Conservation (phyloP, 2,888 invertebrate genomes). For the Napeogenes inachia region DNA sequence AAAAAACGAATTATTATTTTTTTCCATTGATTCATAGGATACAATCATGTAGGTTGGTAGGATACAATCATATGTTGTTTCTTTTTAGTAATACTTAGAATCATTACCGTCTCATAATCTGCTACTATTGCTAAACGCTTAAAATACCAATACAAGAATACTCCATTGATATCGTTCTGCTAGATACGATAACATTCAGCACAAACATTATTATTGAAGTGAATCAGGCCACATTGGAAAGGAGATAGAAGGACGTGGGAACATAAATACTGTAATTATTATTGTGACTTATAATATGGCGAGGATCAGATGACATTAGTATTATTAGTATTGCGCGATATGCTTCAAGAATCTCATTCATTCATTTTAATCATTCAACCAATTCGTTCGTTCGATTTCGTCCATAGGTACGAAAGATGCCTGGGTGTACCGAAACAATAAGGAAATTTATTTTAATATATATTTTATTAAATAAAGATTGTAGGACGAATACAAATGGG, state of each 20-base stretch:
- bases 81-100: too few relatives aligned
- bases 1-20: too few relatives aligned
- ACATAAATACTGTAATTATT: conserved; percentile 31
- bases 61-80: not conserved
- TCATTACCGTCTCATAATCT: not conserved
- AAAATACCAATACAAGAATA: conserved; percentile 7
- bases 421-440: too few relatives aligned
- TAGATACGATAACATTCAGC: conserved; percentile 27
- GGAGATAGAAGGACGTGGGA: conserved; percentile 51
- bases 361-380: not conserved
- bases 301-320: conserved; percentile 45
- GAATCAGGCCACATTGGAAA: conserved; percentile 46
- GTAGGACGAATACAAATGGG: too few relatives aligned
- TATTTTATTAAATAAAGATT: too few relatives aligned
- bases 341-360: conserved; percentile 43
- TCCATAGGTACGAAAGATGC: too few relatives aligned
- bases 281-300: conserved; percentile 20
- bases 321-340: conserved; percentile 41
- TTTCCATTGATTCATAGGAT: too few relatives aligned
- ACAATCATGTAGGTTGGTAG: too few relatives aligned
- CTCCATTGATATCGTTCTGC: conserved; percentile 8
- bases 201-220: conserved; percentile 33
- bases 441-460: too few relatives aligned
- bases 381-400: too few relatives aligned
- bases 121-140: conserved; percentile 1